These are phyloP conservation scores for Acromyrmex heyeri DNA, from an alignment of 1,140 invertebrate species.

Conservation along the genomic window DNA sequence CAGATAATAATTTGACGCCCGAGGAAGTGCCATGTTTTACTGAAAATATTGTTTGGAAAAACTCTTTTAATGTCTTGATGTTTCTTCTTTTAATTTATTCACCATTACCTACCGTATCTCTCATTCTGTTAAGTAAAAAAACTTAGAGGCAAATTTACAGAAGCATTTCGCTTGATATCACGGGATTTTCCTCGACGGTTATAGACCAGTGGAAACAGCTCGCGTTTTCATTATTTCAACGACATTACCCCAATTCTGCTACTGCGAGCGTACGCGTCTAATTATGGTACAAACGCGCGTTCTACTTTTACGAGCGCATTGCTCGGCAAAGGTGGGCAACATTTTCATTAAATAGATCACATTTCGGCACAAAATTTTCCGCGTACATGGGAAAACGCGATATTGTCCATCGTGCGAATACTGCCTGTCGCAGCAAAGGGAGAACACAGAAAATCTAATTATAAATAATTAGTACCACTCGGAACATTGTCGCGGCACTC, in stretches of 20 bases:
- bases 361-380: slow-evolving; percentile 46
- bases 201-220: slow-evolving; percentile 33
- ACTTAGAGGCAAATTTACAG: neutral
- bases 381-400: slow-evolving; percentile 11
- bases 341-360: slow-evolving; percentile 52
- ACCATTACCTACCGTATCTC: too few species aligned
- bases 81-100: neutral
- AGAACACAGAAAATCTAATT: slow-evolving; percentile 37
- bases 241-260: slow-evolving; percentile 49
- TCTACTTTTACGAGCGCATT: neutral
- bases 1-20: neutral
- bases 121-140: neutral
- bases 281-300: slow-evolving; percentile 50
- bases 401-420: slow-evolving; percentile 5
- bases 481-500: neutral
- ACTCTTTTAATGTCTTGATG: neutral
- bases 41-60: neutral
- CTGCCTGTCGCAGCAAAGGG: neutral
- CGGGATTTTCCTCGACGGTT: slow-evolving; percentile 1
- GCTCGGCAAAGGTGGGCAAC: neutral
- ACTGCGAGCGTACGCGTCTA: slow-evolving; percentile 43
- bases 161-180: slow-evolving; percentile 42
- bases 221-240: slow-evolving; percentile 56
- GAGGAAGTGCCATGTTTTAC: neutral
- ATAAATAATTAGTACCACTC: slow-evolving; percentile 46